Evolutionary conservation across 23 tunicate species (phyloP).

Genomic region (Ciona savignyi): DNA sequence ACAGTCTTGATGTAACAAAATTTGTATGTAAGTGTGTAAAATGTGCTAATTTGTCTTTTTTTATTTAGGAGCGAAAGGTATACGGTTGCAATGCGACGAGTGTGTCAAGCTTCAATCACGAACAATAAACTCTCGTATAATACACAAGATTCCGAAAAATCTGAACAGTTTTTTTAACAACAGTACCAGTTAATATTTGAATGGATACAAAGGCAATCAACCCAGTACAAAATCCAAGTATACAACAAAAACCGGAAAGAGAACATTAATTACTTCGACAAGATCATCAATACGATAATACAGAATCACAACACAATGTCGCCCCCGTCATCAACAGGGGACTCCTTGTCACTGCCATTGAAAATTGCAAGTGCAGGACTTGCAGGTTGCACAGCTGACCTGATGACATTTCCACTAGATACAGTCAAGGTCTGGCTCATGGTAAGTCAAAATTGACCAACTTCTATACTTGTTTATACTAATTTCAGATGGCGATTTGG

Average conservation of each 20-base stretch:
- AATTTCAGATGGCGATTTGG: too few species aligned
- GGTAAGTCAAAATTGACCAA: constrained; percentile 18
- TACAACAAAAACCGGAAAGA: background rate
- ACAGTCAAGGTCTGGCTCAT: constrained; percentile 92
- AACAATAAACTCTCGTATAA: background rate
- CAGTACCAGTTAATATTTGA: background rate
- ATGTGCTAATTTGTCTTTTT: background rate
- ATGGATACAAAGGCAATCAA: background rate
- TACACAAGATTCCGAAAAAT: background rate
- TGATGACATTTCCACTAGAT: constrained; percentile 85
- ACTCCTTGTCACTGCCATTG: constrained; percentile 26
- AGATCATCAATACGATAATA: background rate
- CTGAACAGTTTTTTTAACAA: background rate
- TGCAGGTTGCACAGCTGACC: constrained; percentile 91
- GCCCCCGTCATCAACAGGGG: constrained; percentile 8
- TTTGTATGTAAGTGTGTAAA: too few species aligned
- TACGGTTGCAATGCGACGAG: background rate
- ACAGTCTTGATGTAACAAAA: too few species aligned
- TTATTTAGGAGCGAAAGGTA: background rate
- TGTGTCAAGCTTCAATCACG: background rate
- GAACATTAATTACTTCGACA: background rate
- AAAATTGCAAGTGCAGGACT: constrained; percentile 81
- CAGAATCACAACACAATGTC: constrained; percentile 8
- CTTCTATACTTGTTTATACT: background rate
- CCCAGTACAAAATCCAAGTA: background rate